Percentiles rank a stretch among this genome's conserved stretches.
phyloP scores from a whole-genome alignment of 2,797 vertebrate species.

The Heterohyrax brucei region DNA sequence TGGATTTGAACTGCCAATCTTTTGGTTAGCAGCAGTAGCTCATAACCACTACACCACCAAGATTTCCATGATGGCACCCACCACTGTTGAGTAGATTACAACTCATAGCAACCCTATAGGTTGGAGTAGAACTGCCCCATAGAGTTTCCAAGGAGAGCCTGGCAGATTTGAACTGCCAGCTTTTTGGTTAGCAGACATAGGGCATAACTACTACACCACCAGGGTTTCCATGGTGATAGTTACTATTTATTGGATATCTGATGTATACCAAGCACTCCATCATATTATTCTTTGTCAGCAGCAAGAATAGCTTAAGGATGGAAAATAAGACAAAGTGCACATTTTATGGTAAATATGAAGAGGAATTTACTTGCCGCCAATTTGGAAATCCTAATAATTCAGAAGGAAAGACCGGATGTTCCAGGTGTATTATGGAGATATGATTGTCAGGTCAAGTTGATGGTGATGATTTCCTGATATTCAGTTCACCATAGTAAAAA shows the following conservation, averaged over 20 bases:
- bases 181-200: too few species aligned
- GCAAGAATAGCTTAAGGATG: background rate
- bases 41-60: too few species aligned
- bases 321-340: background rate
- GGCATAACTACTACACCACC: too few species aligned
- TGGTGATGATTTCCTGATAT: background rate
- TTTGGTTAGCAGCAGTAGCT: too few species aligned
- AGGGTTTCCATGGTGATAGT: background rate
- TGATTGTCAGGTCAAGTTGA: background rate
- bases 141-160: too few species aligned
- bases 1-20: too few species aligned
- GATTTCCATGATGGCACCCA: too few species aligned
- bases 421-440: background rate
- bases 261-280: background rate
- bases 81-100: too few species aligned
- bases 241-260: background rate
- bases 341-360: background rate
- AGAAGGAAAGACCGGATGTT: constrained; percentile 34
- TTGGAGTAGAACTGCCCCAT: too few species aligned
- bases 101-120: too few species aligned
- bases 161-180: too few species aligned
- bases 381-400: constrained; percentile 24
- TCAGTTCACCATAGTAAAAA: background rate
- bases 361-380: background rate
- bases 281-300: constrained; percentile 27